These are phyloP conservation scores for Geotrypetes seraphini DNA, from an alignment of 2,797 vertebrate genomes.

Conservation along the genomic window DNA sequence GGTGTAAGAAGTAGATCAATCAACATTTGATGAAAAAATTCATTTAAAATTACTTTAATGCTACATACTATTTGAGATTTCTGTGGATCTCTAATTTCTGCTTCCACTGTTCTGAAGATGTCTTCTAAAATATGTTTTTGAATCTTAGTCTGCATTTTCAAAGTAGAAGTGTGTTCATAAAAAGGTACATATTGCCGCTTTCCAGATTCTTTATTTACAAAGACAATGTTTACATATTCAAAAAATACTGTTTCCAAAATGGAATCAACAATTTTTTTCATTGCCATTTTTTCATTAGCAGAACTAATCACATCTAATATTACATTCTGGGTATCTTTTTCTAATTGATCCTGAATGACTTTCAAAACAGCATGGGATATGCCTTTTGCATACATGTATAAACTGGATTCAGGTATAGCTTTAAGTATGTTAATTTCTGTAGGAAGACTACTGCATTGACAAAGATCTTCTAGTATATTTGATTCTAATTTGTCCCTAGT, in stretches of 20 bases:
- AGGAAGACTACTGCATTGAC: not conserved
- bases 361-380: conserved; percentile 20
- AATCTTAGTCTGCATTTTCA: not conserved
- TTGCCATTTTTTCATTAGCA: conserved; percentile 2
- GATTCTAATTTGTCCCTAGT: no score
- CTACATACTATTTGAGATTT: conserved; percentile 25
- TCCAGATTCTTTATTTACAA: not conserved
- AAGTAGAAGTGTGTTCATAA: conserved; percentile 25
- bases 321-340: conserved; percentile 1
- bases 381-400: conserved; percentile 17
- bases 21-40: conserved; percentile 25
- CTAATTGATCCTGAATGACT: conserved; percentile 24
- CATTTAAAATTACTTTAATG: conserved; percentile 27
- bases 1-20: conserved; percentile 8
- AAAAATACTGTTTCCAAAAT: conserved; percentile 14
- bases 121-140: conserved; percentile 10
- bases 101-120: conserved; percentile 22
- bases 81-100: conserved; percentile 24
- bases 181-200: conserved; percentile 11
- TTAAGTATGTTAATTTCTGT: not conserved
- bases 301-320: not conserved
- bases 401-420: conserved; percentile 2
- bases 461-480: not conserved
- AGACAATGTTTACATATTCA: not conserved
- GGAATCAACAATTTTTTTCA: conserved; percentile 16